Base-by-base conservation (phyloP, 2,797 vertebrate species). In the Pelochelys cantorii region DNA sequence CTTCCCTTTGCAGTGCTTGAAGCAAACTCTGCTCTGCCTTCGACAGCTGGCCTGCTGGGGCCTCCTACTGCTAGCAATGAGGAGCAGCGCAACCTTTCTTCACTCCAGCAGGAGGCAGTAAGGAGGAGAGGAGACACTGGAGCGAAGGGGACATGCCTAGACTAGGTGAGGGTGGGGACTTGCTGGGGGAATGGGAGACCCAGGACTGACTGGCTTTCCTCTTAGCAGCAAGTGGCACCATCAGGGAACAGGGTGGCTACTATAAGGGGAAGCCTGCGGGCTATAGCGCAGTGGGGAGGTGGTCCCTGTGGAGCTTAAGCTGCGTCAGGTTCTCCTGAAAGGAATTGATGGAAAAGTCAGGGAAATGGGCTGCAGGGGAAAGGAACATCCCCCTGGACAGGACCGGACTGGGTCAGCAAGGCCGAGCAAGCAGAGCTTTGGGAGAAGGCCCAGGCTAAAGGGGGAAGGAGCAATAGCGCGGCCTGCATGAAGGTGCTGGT, bases 251-350 rank as follows among this genome's bases (percentile, higher is more conserved):
- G 34, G 65, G n/a, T 34, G 65, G n/a, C 18, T 37, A 10, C 60
- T 34, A 22, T 34, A 34, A 22, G 65, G n/a, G n/a, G 9, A 20
- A 9, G 65, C 18, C 18, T 34, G 34, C 13, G 29, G 65, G 65
- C 18, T 68, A 5, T 5, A 18, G 65, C 10, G n/a, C 27, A 60
- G 18, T 48, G 23, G 20, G 56, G 31, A 17, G 17, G 62, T 10
- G n/a, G 17, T 8, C n/a, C 1, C 0, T 20, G 60, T 31, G 62
- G 60, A 8, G 18, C n/a, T 9, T 10, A 34, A 9, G 31, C 9
- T 17, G 10, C 20, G 65, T 18, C 10, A 37, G 65, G n/a, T 5
- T 71, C n/a, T 37, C 8, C n/a, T 34, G 65, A 37, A 10, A 22
- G 65, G 18, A 71, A 34, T 5, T 4, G 0, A 11, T 37, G n/a